Evolutionary conservation across 1,140 invertebrate genomes (phyloP).

Genomic region (Bombus huntii): DNA sequence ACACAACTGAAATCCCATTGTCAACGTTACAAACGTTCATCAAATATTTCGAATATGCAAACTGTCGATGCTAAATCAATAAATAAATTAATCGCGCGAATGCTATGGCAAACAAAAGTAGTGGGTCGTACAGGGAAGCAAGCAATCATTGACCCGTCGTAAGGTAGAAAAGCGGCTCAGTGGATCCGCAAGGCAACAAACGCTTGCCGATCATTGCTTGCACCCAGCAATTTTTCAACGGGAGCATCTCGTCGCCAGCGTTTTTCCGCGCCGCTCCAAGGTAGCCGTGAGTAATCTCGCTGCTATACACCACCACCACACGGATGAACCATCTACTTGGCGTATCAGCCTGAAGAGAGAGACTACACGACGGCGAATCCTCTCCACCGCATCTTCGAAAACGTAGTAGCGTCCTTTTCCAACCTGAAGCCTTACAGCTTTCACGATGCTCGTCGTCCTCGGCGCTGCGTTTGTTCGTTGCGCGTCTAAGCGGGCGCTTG

Average conservation of each 20-base stretch:
- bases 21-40: no score
- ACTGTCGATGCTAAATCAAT: no score
- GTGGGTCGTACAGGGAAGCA: no score
- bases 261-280: constrained; percentile 19
- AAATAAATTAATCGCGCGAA: no score
- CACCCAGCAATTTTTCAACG: constrained; percentile 54
- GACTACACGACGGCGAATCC: constrained; percentile 9
- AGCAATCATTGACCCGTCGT: neutral
- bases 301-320: constrained; percentile 19
- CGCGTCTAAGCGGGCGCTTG: constrained; percentile 42
- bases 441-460: neutral
- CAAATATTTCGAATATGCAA: no score
- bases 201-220: constrained; percentile 33
- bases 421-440: neutral
- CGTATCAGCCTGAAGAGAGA: neutral
- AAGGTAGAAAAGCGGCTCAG: neutral
- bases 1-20: no score
- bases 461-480: constrained; percentile 23
- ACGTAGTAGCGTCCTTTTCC: neutral
- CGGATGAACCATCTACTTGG: neutral
- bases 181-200: neutral
- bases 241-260: constrained; percentile 16
- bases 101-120: no score
- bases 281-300: constrained; percentile 36
- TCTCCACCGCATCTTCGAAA: constrained; percentile 1